Base-by-base conservation (phyloP, 1,140 invertebrate genomes). In the Pissodes strobi region DNA sequence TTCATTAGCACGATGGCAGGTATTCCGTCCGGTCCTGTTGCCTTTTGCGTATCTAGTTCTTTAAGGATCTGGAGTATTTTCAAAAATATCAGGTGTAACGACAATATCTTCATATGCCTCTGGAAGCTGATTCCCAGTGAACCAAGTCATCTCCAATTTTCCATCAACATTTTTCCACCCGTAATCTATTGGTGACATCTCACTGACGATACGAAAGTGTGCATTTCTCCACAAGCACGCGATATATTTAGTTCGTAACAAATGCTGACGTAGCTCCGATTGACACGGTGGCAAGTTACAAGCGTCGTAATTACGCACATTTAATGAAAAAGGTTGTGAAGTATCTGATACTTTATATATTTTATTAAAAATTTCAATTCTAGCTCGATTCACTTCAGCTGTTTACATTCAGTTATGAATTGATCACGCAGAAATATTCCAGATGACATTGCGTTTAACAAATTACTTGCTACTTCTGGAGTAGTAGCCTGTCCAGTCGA, bases 341-440 rank as follows among this genome's bases (percentile, higher is more conserved):
- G 1, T 52, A 43, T 62, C 2, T 21, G 17, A 9, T 10, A 39
- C 59, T 37, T 62, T 49, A 10, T 41, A 53, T 43, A 48, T 52
- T 25, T 62, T 53, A 62, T 53, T 43, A 22, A 62, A 52, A 12
- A 52, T 45, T 53, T 22, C 59, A 22, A 53, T 62, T 23, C 48
- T 52, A 22, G 37, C 46, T 38, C 18, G 3, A 17, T n/a, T n/a
- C n/a, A n/a, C n/a, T n/a, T n/a, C n/a, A n/a, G n/a, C n/a, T n/a
- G n/a, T n/a, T n/a, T 13, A 41, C 38, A 41, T 41, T 41, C 12
- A 3, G 2, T 41, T n/a, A 41, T 17, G n/a, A 41, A 41, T n/a
- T 41, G 12, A 13, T 41, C 38, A 5, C 38, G 12, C 3, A n/a
- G 38, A 3, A 13, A n/a, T 5, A 13, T 41, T 4, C 38, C 38